Base-by-base conservation (phyloP, 2,797 vertebrate genomes). In the Alosa sapidissima region DNA sequence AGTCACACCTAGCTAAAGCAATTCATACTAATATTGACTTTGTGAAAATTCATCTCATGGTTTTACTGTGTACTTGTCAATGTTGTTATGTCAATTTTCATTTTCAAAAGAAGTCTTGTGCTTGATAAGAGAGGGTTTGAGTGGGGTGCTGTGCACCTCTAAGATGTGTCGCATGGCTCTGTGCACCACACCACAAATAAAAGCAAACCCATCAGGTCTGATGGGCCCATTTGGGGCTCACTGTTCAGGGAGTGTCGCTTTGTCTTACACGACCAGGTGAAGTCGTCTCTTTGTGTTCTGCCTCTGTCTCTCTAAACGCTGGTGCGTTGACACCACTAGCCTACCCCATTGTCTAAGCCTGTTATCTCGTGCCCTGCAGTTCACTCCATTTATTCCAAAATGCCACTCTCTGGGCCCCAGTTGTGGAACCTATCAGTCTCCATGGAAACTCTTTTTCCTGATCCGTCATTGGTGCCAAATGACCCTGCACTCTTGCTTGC, bases 391-490 rank as follows among this genome's bases (percentile, higher is more conserved):
- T 88, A 72, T 88, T 92, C 90, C 90, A 88, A 91, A 95, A 93
- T 89, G 86, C 90, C 91, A 84, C 92, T 93, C 87, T 89, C 82
- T 85, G 88, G 87, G 87, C 90, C 89, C 90, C 62, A 87, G 82
- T 83, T 87, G 49, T 86, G 45, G 24, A 90, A 89, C 88, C 84
- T 92, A 91, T 92, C 90, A 85, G 93, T 95, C 92, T 93, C 94
- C 94, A 94, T 94, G 93, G 94, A 91, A 93, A 95, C 94, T 82
- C 85, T 55, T 91, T 89, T 91, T 90, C 87, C 88, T 91, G 90
- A 91, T 92, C 89, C 88, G 88, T 93, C 88, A 87, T 87, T 84
- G 89, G 89, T n/a, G 90, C 89, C 90, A 91, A 92, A 93, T 93
- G 91, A 94, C 93, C 92, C 91, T 89, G 91, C 82, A 41, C 90